phyloP scores from a whole-genome alignment of 37 sponge, comb jelly and placozoan species.

The Tethya wilhelma region DNA sequence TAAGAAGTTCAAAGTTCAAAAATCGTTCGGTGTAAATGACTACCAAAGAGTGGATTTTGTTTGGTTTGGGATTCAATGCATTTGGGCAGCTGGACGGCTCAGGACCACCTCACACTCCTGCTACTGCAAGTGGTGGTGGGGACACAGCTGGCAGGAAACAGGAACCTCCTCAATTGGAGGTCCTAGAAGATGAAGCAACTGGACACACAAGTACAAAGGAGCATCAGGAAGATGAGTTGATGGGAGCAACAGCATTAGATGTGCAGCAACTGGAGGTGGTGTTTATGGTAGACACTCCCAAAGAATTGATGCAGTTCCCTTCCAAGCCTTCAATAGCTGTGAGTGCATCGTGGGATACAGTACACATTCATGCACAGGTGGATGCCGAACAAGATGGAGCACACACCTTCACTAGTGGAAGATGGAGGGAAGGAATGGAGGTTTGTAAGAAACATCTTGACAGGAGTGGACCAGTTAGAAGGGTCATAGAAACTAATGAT shows the following conservation, averaged over 20 bases:
- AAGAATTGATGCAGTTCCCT: too few species aligned
- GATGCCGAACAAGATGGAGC: neutral
- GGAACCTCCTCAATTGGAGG: too few species aligned
- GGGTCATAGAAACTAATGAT: constrained; percentile 8
- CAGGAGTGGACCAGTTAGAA: neutral
- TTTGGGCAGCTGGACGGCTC: constrained; percentile 2
- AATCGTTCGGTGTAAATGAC: neutral
- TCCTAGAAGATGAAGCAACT: too few species aligned
- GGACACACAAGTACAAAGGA: too few species aligned
- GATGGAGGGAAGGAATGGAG: constrained; percentile 1
- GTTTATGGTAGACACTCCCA: too few species aligned
- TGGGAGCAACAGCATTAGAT: neutral
- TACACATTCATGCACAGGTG: neutral
- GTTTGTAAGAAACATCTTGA: neutral
- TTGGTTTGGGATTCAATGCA: constrained; percentile 35
- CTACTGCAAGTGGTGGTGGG: too few species aligned
- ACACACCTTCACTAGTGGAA: neutral
- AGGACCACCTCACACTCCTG: too few species aligned
- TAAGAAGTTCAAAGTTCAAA: neutral
- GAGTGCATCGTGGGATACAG: constrained; percentile 28
- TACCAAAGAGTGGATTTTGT: neutral
- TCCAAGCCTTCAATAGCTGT: neutral
- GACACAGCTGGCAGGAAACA: too few species aligned
- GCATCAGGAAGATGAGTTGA: neutral
- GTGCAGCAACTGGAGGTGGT: too few species aligned